Evolutionary conservation across 2,797 vertebrate species (phyloP).

Genomic region (Anas flavirostris): DNA sequence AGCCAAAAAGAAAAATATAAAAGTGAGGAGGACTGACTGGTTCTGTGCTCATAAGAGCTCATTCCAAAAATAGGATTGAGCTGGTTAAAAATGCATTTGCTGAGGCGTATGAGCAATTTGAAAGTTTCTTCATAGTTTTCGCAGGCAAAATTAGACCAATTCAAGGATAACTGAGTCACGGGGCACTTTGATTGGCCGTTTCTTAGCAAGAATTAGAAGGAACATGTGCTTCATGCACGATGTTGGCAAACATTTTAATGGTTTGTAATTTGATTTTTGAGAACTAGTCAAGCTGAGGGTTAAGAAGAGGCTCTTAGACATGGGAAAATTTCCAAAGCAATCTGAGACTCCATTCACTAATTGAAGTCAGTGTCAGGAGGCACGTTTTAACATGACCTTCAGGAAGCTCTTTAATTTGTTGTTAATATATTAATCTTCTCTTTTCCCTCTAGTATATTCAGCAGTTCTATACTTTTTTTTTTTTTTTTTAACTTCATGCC

Average conservation of each 20-base stretch:
- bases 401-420: constrained; percentile 35
- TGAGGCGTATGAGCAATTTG: fast-evolving
- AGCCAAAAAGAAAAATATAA: constrained; percentile 18
- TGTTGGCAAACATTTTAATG: background rate
- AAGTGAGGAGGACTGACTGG: background rate
- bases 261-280: background rate
- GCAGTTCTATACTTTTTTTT: background rate
- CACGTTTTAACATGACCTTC: constrained; percentile 17
- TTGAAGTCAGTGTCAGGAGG: background rate
- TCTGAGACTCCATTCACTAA: background rate
- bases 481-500: background rate
- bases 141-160: background rate
- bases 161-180: background rate
- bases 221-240: background rate
- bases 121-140: constrained; percentile 11
- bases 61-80: background rate
- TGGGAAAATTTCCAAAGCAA: constrained; percentile 8
- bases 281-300: background rate
- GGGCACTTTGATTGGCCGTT: background rate
- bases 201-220: background rate
- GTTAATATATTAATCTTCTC: background rate
- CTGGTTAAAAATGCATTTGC: constrained; percentile 1
- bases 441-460: background rate
- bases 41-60: background rate
- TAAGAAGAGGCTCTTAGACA: constrained; percentile 8